Base-by-base conservation (phyloP, 2,797 vertebrate species). In the Pipistrellus pipistrellus region DNA sequence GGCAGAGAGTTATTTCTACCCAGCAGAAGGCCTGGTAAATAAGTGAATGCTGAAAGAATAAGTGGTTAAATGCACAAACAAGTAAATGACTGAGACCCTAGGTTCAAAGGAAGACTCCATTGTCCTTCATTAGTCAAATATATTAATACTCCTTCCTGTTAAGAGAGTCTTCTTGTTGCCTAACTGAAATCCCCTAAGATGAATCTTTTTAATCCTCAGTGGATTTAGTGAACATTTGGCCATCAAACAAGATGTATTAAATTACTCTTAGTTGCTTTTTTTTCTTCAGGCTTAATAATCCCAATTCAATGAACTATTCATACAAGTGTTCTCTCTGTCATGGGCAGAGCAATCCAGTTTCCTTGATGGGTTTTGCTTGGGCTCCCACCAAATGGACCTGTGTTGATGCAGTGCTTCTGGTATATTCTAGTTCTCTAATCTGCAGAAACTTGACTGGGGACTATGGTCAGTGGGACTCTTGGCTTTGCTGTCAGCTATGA, bases 141-240 rank as follows among this genome's bases (percentile, higher is more conserved):
- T 77, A 75, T 71, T 91, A 82, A 96, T 91, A 68, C 66, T 94
- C 66, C 15, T 83, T 25, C 51, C 90, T 85, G 80, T 93, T 94
- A 81, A 76, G 82, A 86, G 93, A 91, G 59, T 38, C 90, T 90
- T 95, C 90, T 89, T 86, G 55, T 59, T 95, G 80, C 77, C 72
- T 95, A 95, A 96, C 87, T 95, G 95, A 95, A 96, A 92, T 94
- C 77, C 90, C 85, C 90, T 77, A 95, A 20, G 75, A 72, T 97
- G 95, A 95, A 92, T 96, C 90, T 91, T 81, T 96, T 95, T 94
- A 81, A 93, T 94, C 62, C 96, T 95, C 76, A 25, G 80, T 95
- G 80, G 95, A 89, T 93, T 91, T 92, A 68, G 90, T 77, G 90
- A 97, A 95, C 91, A 97, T 96, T 86, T 97, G 92, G 95, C 92